Evolutionary conservation across 2,888 invertebrate species (phyloP), one percentile per base, ranked within the genome.

Genomic region (Cataglyphis livida): DNA sequence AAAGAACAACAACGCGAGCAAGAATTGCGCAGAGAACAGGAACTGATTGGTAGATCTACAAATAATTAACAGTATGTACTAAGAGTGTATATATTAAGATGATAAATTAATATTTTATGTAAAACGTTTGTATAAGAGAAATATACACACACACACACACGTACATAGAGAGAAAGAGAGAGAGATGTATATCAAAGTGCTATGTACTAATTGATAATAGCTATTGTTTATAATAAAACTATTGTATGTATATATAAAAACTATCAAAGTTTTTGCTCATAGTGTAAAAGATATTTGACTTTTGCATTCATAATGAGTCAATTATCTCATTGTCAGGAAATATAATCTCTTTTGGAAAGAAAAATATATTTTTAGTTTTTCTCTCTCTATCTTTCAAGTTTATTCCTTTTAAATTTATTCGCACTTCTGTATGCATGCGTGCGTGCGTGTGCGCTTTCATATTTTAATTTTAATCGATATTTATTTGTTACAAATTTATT

Each of bases 171-270:
- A 18, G 21, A 38, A 12, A 32, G 12, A 66, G 61, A 70, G 18
- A 18, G 9, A 18, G 21, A 25, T 25, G 1, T 25, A 25, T 25
- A 25, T 25, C 25, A 25, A 25, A 25, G 25, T 25, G 12, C 10
- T 38, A 71, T 83, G 65, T 81, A 85, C 82, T 86, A 51, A 51
- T 51, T 7, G n/a, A 51, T 51, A 51, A 51, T 0, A 98, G 96
- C 62, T 98, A 97, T 91, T 96, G 96, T 88, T 96, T 96, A 95
- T 98, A 98, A 51, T 88, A 87, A 81, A 85, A 70, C n/a, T 25
- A 25, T 25, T 1, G 1, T 25, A 25, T 25, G 25, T 25, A 44
- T 59, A 62, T 68, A 15, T 75, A 32, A 15, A 54, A 21, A 54
- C 4, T 21, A 32, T 48, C 0, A 48, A 7, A 41, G 21, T 66